Conservation (phyloP, 2,797 vertebrate species). For the Liparis tanakae region DNA sequence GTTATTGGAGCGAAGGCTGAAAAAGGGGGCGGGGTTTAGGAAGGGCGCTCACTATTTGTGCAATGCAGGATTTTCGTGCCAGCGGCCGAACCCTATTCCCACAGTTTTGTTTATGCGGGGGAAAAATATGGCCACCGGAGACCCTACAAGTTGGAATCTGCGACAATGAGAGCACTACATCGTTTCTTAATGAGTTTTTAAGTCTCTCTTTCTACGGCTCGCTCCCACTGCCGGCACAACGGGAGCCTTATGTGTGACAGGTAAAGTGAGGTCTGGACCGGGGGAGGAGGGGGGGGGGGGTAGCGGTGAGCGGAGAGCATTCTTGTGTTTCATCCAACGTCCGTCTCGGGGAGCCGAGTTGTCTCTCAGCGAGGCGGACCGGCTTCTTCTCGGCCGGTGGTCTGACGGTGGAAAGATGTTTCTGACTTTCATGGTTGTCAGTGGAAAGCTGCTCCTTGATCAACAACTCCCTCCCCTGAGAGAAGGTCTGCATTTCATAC, state of each 20-base stretch:
- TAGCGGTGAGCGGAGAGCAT: slow-evolving; percentile 54
- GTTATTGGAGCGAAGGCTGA: background rate
- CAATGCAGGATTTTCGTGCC: background rate
- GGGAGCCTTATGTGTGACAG: slow-evolving; percentile 66
- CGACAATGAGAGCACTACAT: background rate
- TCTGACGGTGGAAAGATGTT: slow-evolving; percentile 42
- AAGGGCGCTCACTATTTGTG: background rate
- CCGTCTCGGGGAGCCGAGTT: slow-evolving; percentile 34
- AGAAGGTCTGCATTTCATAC: background rate
- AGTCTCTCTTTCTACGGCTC: slow-evolving; percentile 10
- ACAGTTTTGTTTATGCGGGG: background rate
- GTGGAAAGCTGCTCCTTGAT: slow-evolving; percentile 25
- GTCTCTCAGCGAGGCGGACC: slow-evolving; percentile 36
- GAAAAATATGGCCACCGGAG: background rate
- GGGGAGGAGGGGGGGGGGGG: slow-evolving; percentile 33
- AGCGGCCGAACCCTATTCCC: background rate
- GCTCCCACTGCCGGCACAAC: slow-evolving; percentile 57
- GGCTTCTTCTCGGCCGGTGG: slow-evolving; percentile 64
- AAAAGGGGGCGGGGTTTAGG: background rate
- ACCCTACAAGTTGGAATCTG: background rate
- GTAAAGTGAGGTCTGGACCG: slow-evolving; percentile 60
- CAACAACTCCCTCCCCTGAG: background rate
- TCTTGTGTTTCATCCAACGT: slow-evolving; percentile 75
- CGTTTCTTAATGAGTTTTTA: background rate
- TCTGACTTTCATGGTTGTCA: background rate